Percentiles rank a stretch among this genome's conserved stretches.
These are phyloP conservation scores for Aspiorhynchus laticeps DNA, from an alignment of 2,113 vertebrate species.

Conservation along the genomic window DNA sequence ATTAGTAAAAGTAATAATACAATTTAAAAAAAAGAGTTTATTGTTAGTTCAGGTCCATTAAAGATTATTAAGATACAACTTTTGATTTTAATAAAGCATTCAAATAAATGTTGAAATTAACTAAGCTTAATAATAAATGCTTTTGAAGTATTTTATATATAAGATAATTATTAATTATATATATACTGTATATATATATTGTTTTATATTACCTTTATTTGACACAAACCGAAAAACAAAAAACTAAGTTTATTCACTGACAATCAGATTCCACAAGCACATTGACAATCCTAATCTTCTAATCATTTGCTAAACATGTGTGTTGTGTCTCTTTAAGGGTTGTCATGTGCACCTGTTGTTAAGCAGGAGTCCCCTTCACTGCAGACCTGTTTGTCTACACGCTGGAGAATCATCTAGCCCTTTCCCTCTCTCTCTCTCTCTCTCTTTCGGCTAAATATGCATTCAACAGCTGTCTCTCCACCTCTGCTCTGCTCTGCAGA, in stretches of 20 bases:
- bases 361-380: constrained; percentile 42
- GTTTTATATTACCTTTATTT: background rate
- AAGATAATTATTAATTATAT: too few species aligned
- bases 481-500: constrained; percentile 56
- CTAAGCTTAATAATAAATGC: too few species aligned
- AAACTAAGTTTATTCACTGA: too few species aligned
- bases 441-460: constrained; percentile 65
- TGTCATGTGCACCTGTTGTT: constrained; percentile 59
- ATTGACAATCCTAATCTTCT: background rate
- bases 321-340: constrained; percentile 48
- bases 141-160: too few species aligned
- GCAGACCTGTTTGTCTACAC: constrained; percentile 13
- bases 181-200: background rate
- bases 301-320: background rate
- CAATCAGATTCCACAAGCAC: background rate
- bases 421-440: constrained; percentile 38
- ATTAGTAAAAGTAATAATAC: too few species aligned
- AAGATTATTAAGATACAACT: too few species aligned
- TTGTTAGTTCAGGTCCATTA: too few species aligned
- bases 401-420: constrained; percentile 39
- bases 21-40: too few species aligned
- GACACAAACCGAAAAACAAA: background rate
- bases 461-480: constrained; percentile 75
- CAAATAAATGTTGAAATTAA: too few species aligned
- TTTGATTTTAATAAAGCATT: too few species aligned